Evolutionary conservation across 2,113 vertebrate genomes (phyloP), one percentile per base, ranked within the genome.

Genomic region (Macrotis lagotis): DNA sequence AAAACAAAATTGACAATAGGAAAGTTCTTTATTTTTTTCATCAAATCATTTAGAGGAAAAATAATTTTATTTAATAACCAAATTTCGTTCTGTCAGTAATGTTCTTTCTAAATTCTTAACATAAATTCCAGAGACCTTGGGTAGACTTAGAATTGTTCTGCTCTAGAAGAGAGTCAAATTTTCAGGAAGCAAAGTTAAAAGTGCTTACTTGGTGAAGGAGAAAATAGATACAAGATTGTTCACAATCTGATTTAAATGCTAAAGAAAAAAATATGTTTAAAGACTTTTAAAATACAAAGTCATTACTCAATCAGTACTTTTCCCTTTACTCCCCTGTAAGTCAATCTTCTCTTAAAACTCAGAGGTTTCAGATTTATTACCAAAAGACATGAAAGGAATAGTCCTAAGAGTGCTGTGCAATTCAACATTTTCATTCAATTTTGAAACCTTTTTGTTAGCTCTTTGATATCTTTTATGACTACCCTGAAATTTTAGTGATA

Each of bases 281-380:
- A 52, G 50, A 48, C 44, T 25, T 94, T 26, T 9, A 50, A 6
- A 50, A 91, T 37, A 92, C 74, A 74, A 51, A 90, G 3, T 59
- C 6, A 89, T 44, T 31, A 50, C 51, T 51, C 16, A 88, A 16
- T 6, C 44, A 51, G 37, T 51, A 26, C n/a, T 25, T 92, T 91
- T 94, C 83, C 91, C 52, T 3, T 52, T 94, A n/a, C 49, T 26
- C 59, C 8, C 24, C 19, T 90, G 48, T 7, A 48, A 88, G 50
- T 25, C 19, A 37, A 55, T 4, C 47, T 94, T 93, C 90, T 95
- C 95, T 74, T 50, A 92, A 93, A 94, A 94, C 37, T 26, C 52
- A 91, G 93, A 49, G 44, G 11, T 3, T 90, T 91, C 53, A 74
- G 66, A 74, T 74, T 74, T 74, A 5, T 44, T n/a, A 74, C 66